Evolutionary conservation across 2,113 vertebrate genomes (phyloP).

Genomic region (Delphinapterus leucas): DNA sequence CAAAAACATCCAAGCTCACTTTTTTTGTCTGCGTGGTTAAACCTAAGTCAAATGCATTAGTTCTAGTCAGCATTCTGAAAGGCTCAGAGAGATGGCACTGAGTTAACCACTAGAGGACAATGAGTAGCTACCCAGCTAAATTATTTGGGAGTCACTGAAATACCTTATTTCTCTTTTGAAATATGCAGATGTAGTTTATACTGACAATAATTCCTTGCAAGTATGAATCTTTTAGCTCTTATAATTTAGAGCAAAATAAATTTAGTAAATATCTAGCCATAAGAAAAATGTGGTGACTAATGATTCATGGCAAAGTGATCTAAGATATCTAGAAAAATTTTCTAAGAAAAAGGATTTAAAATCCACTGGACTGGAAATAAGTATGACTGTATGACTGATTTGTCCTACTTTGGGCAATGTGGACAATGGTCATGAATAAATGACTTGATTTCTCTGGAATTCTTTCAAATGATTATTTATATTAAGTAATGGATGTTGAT

Average conservation of each 20-base stretch:
- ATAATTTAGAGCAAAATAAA: background rate
- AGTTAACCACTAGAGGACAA: background rate
- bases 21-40: background rate
- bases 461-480: background rate
- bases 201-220: background rate
- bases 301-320: background rate
- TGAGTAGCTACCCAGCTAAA: background rate
- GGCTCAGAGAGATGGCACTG: background rate
- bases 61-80: background rate
- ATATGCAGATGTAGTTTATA: background rate
- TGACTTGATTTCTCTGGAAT: background rate
- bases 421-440: background rate
- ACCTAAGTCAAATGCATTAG: background rate
- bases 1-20: background rate
- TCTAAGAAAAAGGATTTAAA: background rate
- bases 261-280: background rate
- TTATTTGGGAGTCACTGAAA: background rate
- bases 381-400: background rate
- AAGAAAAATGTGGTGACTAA: background rate
- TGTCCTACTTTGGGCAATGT: background rate
- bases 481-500: background rate
- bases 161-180: background rate
- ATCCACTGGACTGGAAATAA: background rate
- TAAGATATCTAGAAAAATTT: background rate
- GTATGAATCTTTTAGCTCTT: background rate